phyloP scores from a whole-genome alignment of 2,888 invertebrate genomes.

The Lobophora halterata region DNA sequence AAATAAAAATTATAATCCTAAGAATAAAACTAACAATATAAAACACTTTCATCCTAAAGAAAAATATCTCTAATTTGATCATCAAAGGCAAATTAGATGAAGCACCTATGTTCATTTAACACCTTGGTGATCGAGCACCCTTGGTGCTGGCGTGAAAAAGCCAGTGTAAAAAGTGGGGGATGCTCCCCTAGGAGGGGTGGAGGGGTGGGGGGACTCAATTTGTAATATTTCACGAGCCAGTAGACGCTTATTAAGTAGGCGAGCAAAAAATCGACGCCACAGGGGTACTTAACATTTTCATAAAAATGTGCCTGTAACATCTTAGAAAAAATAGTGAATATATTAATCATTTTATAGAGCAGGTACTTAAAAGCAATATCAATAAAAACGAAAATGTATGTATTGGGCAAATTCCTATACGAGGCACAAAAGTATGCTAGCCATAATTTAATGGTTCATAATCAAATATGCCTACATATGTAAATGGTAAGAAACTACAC shows the following conservation, averaged over 20 bases:
- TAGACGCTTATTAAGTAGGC: conserved; percentile 79
- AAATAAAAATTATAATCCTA: too few relatives aligned
- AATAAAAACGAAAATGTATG: too few relatives aligned
- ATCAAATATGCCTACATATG: background rate
- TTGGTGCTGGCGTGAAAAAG: conserved; percentile 59
- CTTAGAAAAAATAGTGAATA: too few relatives aligned
- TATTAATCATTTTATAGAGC: too few relatives aligned
- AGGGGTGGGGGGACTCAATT: conserved; percentile 68
- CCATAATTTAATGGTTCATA: too few relatives aligned
- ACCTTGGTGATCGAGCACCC: conserved; percentile 59
- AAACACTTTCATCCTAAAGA: conserved; percentile 1
- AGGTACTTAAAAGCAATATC: too few relatives aligned
- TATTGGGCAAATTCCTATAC: too few relatives aligned
- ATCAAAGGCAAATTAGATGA: conserved; percentile 27
- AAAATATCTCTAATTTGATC: conserved; percentile 20
- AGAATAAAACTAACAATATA: too few relatives aligned
- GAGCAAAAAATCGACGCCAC: conserved; percentile 71
- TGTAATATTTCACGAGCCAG: conserved; percentile 81
- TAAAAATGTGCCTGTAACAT: too few relatives aligned
- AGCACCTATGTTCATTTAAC: conserved; percentile 58
- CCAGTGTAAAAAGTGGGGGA: conserved; percentile 60
- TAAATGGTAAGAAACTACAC: too few relatives aligned
- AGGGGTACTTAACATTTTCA: conserved; percentile 36
- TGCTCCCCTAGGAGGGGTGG: conserved; percentile 35
- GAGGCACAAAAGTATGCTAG: too few relatives aligned